phyloP scores from a whole-genome alignment of 1,140 invertebrate species.

The Schlechtendalia chinensis region DNA sequence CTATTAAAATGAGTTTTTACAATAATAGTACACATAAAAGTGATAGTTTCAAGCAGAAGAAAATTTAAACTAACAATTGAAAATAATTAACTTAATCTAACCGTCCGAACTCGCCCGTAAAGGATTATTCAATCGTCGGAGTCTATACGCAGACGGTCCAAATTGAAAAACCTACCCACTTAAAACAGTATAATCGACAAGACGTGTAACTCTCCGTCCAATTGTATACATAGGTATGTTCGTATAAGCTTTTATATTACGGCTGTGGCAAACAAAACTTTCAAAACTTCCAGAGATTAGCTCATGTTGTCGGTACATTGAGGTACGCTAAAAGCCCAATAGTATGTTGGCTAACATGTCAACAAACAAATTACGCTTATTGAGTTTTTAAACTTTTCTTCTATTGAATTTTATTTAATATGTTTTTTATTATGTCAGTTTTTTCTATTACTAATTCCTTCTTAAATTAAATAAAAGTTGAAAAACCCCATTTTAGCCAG shows the following conservation, averaged over 20 bases:
- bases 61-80: neutral
- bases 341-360: conserved; percentile 7
- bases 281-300: conserved; percentile 33
- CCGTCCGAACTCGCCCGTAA: too few relatives aligned
- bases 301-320: neutral
- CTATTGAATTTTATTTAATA: neutral
- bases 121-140: neutral
- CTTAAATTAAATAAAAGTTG: too few relatives aligned
- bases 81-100: conserved; percentile 11
- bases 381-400: conserved; percentile 2
- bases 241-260: conserved; percentile 22
- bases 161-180: conserved; percentile 26
- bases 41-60: neutral
- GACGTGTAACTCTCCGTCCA: neutral
- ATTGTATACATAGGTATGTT: conserved; percentile 24
- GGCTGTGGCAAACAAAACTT: conserved; percentile 11
- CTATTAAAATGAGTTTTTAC: neutral
- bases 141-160: neutral
- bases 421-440: too few relatives aligned
- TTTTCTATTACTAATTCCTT: too few relatives aligned
- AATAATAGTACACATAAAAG: neutral
- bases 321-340: neutral
- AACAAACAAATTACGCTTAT: conserved; percentile 15
- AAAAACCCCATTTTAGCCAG: too few relatives aligned
- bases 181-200: conserved; percentile 3